Conservation (phyloP, 1,140 invertebrate genomes). For the Amphibalanus amphitrite region DNA sequence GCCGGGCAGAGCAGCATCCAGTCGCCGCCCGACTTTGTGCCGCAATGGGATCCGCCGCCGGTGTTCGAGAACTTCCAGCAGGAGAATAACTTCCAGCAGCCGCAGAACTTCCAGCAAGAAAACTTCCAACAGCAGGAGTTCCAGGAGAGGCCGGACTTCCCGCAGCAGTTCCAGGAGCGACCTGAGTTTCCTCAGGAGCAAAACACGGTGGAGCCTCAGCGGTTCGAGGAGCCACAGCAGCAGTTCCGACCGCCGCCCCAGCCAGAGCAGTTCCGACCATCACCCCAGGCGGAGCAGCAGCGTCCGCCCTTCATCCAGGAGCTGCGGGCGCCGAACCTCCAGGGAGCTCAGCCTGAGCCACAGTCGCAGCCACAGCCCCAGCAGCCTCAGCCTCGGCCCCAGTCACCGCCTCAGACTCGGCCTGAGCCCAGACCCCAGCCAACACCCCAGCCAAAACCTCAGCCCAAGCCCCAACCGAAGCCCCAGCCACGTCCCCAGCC, state of each 20-base stretch:
- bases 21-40: not conserved
- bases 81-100: not conserved
- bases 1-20: not conserved
- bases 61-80: no score
- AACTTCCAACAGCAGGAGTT: not conserved
- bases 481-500: not conserved
- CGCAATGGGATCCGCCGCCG: not conserved
- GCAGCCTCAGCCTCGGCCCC: no score
- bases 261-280: not conserved
- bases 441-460: no score
- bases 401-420: no score
- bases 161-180: not conserved
- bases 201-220: not conserved
- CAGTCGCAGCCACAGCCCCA: not conserved
- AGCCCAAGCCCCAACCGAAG: not conserved
- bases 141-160: not conserved
- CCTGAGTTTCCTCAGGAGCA: not conserved
- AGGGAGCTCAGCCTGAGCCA: no score
- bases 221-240: not conserved
- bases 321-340: no score
- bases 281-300: not conserved
- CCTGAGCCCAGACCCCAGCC: no score
- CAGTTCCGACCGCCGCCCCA: not conserved
- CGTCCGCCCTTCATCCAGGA: not conserved
- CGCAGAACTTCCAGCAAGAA: not conserved